Evolutionary conservation across 2,888 invertebrate species (phyloP), one percentile per base, ranked within the genome.

Genomic region (Brachynemurus nebulosus): DNA sequence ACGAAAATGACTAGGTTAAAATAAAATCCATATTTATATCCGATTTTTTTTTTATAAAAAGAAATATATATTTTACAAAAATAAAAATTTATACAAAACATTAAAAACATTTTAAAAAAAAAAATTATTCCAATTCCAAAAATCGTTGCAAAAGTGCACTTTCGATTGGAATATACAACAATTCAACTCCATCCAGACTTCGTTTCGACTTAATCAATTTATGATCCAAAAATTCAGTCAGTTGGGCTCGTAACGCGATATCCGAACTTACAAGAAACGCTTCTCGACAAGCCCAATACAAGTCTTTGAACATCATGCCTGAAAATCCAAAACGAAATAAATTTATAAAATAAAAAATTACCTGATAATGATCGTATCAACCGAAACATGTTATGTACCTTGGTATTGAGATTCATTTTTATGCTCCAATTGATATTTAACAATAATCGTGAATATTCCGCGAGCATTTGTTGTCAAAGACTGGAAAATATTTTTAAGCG

Each of bases 211-310:
- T 84, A 4, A 95, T 78, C 54, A 97, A 70, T 61, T 92, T 89
- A 63, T 97, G 97, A 65, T 97, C 96, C 40, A 88, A 68, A 65
- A 96, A 97, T 66, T 97, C 97, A 0, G 88, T 92, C 2, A 97
- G 70, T 57, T 95, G 92, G 4, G 92, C 85, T 51, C 92, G 75
- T 46, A 97, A 65, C 0, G 91, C 91, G 44, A 86, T 70, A 64
- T 97, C 95, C 0, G 90, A 89, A 61, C 90, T 95, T 0, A 92
- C 95, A 27, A 95, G 69, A 64, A 96, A 95, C 16, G 79, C 76
- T 63, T 93, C 92, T 33, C 93, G 74, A 54, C 89, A 86, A 51
- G 78, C 72, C 50, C 79, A 77, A 62, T 93, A 95, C 21, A 91
- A 64, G 53, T 91, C 88, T 60, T 84, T 85, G 61, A 96, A 92